Evolutionary conservation across 2,888 invertebrate species (phyloP).

Genomic region (Calliopum simillimum): DNA sequence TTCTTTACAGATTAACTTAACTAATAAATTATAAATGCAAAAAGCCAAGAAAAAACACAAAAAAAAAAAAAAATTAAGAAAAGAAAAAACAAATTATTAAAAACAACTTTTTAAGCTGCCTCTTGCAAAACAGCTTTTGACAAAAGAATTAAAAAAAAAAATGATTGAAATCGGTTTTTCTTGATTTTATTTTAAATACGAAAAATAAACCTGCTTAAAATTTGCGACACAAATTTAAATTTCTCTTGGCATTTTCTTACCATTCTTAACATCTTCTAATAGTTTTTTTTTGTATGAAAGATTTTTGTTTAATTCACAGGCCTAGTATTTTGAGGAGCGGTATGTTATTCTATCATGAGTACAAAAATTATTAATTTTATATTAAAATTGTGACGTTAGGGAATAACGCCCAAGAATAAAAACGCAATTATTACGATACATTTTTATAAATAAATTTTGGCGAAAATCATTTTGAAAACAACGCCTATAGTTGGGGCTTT

Average conservation of each 20-base stretch:
- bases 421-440: no score
- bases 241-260: slow-evolving; percentile 5
- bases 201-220: slow-evolving; percentile 15
- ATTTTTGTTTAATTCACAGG: neutral
- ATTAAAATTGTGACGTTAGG: no score
- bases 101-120: no score
- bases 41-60: slow-evolving; percentile 6
- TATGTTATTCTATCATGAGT: no score
- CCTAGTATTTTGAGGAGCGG: no score
- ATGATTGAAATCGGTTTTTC: slow-evolving; percentile 33
- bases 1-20: slow-evolving; percentile 12
- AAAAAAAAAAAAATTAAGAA: neutral
- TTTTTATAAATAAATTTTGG: no score
- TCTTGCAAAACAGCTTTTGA: neutral
- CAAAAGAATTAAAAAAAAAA: slow-evolving; percentile 27
- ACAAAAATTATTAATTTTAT: no score
- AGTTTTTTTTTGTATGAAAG: neutral
- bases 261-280: neutral
- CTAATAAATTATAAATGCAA: neutral
- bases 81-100: neutral
- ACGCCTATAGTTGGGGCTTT: no score
- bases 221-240: slow-evolving; percentile 30
- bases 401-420: no score
- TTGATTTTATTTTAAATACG: slow-evolving; percentile 19
- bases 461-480: no score